A percentile compares a stretch with the other conserved stretches of the same genome.
These are phyloP conservation scores for Mylabris sibirica DNA, from an alignment of 2,888 invertebrate species.

Conservation along the genomic window DNA sequence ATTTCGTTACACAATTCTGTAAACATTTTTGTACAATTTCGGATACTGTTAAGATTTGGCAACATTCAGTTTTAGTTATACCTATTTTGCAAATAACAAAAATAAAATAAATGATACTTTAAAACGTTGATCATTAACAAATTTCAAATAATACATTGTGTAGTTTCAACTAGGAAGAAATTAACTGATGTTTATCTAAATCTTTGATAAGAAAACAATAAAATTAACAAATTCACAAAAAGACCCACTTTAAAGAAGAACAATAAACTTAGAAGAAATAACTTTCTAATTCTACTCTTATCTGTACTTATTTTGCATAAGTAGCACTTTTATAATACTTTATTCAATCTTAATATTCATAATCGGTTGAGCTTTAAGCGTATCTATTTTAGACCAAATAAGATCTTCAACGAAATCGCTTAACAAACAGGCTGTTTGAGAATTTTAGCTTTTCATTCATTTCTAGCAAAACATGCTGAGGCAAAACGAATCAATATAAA, in stretches of 20 bases:
- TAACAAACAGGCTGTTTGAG: no score
- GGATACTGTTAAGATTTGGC: slow-evolving; percentile 1
- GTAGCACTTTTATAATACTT: neutral
- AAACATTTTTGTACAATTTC: slow-evolving; percentile 19
- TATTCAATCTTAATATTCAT: neutral
- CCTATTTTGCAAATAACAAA: slow-evolving; percentile 9
- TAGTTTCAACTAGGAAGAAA: neutral
- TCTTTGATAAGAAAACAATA: neutral
- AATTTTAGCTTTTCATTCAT: no score
- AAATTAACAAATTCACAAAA: neutral
- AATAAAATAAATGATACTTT: neutral
- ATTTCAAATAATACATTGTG: neutral
- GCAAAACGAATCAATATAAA: no score
- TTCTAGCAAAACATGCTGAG: no score
- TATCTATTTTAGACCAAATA: neutral
- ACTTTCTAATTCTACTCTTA: neutral
- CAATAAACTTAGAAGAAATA: neutral
- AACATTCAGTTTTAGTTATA: neutral
- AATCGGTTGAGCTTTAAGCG: neutral
- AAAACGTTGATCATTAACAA: neutral
- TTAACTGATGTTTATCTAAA: neutral
- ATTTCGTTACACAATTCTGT: slow-evolving; percentile 34
- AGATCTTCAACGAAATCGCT: no score
- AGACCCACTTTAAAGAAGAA: neutral
- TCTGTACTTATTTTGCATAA: neutral